A percentile compares a stretch with the other conserved stretches of the same genome.
Conservation (phyloP, 2,113 vertebrate species). For the Natator depressus region DNA sequence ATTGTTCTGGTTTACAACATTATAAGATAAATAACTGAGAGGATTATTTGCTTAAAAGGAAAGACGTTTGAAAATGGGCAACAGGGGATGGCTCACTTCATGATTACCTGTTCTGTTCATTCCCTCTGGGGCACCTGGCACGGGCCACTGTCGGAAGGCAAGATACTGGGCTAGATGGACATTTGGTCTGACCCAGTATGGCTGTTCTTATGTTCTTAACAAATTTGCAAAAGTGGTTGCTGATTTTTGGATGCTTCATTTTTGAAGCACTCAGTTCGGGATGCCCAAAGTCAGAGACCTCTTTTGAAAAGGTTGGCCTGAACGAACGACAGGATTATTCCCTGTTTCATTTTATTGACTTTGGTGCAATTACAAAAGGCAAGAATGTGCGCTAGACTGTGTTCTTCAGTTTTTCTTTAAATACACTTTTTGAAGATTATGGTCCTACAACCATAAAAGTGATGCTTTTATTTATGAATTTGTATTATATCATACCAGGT, state of each 20-base stretch:
- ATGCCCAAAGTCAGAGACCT: neutral
- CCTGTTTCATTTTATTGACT: constrained; percentile 10
- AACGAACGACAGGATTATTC: too few species aligned
- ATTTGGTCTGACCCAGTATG: too few species aligned
- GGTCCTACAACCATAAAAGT: neutral
- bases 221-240: neutral
- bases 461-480: neutral
- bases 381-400: neutral
- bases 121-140: too few species aligned
- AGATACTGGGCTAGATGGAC: too few species aligned
- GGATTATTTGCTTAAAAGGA: neutral
- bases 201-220: too few species aligned
- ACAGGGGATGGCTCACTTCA: too few species aligned
- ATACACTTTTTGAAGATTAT: neutral
- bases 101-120: too few species aligned
- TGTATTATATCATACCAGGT: neutral
- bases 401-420: neutral
- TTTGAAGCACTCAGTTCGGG: neutral
- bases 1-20: neutral
- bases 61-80: neutral
- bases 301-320: neutral
- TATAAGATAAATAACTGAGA: neutral
- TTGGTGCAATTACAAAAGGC: neutral
- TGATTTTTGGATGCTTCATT: neutral
- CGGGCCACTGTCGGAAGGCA: too few species aligned